These are phyloP conservation scores for Chloroclystis v-ata DNA, from an alignment of 2,888 invertebrate species.

Conservation along the genomic window DNA sequence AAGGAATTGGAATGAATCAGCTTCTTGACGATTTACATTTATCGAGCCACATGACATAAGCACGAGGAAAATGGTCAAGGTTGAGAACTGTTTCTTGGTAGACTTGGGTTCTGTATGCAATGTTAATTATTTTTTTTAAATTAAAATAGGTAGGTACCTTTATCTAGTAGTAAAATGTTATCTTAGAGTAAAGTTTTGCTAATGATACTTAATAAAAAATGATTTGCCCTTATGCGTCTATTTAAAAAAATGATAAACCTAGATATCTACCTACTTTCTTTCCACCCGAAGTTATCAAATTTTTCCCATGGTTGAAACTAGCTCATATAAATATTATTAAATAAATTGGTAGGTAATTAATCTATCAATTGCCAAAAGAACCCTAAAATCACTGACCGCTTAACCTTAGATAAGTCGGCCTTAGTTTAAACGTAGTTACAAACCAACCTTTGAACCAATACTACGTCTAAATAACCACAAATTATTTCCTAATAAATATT, in stretches of 20 bases:
- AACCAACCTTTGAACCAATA: not conserved
- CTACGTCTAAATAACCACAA: not conserved
- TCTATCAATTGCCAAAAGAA: slow-evolving; percentile 2
- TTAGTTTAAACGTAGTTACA: not conserved
- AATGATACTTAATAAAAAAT: too few species aligned
- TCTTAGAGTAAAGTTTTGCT: too few species aligned
- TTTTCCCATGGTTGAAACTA: too few species aligned
- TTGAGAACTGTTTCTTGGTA: not conserved
- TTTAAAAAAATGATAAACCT: too few species aligned
- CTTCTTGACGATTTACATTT: not conserved
- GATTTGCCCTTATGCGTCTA: too few species aligned
- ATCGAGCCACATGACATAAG: slow-evolving; percentile 9
- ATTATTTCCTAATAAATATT: not conserved
- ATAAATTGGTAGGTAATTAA: too few species aligned
- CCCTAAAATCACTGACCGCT: slow-evolving; percentile 10
- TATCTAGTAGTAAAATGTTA: too few species aligned
- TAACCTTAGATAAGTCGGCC: slow-evolving; percentile 13
- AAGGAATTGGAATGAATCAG: slow-evolving; percentile 9
- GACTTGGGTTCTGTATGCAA: not conserved
- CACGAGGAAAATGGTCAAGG: slow-evolving; percentile 9
- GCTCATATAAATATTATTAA: too few species aligned
- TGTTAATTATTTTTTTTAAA: too few species aligned
- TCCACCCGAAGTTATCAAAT: too few species aligned
- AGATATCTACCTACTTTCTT: too few species aligned
- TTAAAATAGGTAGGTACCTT: too few species aligned